A percentile compares a stretch with the other conserved stretches of the same genome.
Evolutionary conservation across 1,140 invertebrate genomes (phyloP).

Genomic region (Linepithema humile): DNA sequence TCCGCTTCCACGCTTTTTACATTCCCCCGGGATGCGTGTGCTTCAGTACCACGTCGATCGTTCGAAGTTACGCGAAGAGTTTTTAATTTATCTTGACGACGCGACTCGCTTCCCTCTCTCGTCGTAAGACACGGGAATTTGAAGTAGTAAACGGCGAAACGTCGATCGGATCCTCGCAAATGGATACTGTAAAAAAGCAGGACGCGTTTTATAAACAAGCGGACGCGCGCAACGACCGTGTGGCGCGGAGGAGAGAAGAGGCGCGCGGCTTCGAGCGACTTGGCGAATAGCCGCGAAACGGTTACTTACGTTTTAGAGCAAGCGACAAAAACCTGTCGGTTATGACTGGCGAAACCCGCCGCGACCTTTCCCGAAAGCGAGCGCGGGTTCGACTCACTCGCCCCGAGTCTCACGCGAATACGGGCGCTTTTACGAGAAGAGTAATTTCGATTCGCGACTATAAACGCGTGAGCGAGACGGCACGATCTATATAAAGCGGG

Average conservation of each 20-base stretch:
- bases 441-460: slow-evolving; percentile 71
- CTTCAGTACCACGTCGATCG: slow-evolving; percentile 26
- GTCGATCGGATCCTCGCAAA: slow-evolving; percentile 37
- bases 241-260: not conserved
- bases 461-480: slow-evolving; percentile 60
- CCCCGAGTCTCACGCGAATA: slow-evolving; percentile 24
- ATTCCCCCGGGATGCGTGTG: not conserved
- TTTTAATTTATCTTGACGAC: slow-evolving; percentile 59
- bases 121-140: slow-evolving; percentile 56
- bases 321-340: slow-evolving; percentile 57
- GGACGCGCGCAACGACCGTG: slow-evolving; percentile 47
- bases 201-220: slow-evolving; percentile 58
- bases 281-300: slow-evolving; percentile 49
- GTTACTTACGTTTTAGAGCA: slow-evolving; percentile 68
- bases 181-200: slow-evolving; percentile 47
- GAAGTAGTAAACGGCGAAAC: slow-evolving; percentile 34
- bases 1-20: slow-evolving; percentile 24
- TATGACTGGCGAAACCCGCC: slow-evolving; percentile 40
- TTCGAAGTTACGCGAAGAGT: slow-evolving; percentile 55
- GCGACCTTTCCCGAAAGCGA: slow-evolving; percentile 31
- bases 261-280: not conserved
- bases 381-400: slow-evolving; percentile 8
- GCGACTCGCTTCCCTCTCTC: slow-evolving; percentile 40
- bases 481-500: slow-evolving; percentile 64
- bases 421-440: slow-evolving; percentile 66